Evolutionary conservation across 2,797 vertebrate genomes (phyloP).

Genomic region (Allobates femoralis): DNA sequence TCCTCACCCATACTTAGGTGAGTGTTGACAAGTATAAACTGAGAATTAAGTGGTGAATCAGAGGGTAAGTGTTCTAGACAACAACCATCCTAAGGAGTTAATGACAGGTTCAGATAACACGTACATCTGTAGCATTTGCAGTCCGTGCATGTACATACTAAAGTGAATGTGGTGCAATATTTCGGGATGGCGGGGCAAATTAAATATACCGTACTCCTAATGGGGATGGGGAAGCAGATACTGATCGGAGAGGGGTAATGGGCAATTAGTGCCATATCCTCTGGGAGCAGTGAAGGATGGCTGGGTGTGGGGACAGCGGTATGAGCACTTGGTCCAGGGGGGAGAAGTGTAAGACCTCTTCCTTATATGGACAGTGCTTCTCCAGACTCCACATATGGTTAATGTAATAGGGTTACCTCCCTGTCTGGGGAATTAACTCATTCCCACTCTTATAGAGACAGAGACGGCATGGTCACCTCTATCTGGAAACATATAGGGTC

Average conservation of each 20-base stretch:
- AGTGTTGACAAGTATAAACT: neutral
- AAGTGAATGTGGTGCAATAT: neutral
- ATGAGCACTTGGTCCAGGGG: constrained; percentile 38
- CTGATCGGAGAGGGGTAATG: neutral
- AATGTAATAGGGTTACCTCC: constrained; percentile 47
- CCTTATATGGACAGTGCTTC: constrained; percentile 50
- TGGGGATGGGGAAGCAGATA: neutral
- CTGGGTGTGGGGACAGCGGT: constrained; percentile 41
- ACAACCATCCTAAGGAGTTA: neutral
- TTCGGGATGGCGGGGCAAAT: neutral
- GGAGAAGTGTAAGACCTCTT: constrained; percentile 46
- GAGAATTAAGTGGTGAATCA: neutral
- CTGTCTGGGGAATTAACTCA: constrained; percentile 55
- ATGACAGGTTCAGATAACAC: neutral
- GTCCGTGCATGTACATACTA: neutral
- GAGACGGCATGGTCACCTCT: constrained; percentile 5
- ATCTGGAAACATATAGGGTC: neutral
- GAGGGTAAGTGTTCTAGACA: neutral
- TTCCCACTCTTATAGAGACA: constrained; percentile 23
- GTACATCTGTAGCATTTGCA: no score
- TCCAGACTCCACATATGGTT: constrained; percentile 57
- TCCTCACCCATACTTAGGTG: neutral
- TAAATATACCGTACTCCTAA: neutral
- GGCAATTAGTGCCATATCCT: neutral
- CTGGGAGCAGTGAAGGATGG: constrained; percentile 1